These are phyloP conservation scores for Lithosia quadra DNA, from an alignment of 2,888 invertebrate species.

Conservation along the genomic window DNA sequence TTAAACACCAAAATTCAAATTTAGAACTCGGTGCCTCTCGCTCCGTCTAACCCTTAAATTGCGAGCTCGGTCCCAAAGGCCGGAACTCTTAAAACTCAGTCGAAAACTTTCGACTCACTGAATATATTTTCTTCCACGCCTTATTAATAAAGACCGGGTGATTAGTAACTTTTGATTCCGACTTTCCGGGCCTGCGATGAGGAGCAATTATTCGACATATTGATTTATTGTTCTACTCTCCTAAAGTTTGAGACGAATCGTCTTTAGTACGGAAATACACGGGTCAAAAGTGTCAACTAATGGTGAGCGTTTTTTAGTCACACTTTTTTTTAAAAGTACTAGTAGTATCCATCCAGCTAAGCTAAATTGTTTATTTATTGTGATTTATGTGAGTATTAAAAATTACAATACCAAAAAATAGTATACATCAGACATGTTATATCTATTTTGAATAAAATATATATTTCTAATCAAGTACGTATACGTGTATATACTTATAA, in stretches of 20 bases:
- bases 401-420: too few species aligned
- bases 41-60: slow-evolving; percentile 50
- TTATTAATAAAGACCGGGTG: slow-evolving; percentile 80
- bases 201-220: slow-evolving; percentile 85
- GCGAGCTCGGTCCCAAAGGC: slow-evolving; percentile 42
- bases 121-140: slow-evolving; percentile 63
- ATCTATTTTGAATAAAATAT: too few species aligned
- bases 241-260: slow-evolving; percentile 68
- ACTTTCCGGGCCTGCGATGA: slow-evolving; percentile 73
- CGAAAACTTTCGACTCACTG: slow-evolving; percentile 55
- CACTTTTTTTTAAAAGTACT: too few species aligned
- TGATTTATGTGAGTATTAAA: too few species aligned
- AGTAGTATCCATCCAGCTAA: too few species aligned
- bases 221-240: slow-evolving; percentile 81
- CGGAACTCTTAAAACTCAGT: slow-evolving; percentile 57
- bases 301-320: neutral
- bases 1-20: slow-evolving; percentile 43
- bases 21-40: slow-evolving; percentile 39
- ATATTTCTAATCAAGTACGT: neutral
- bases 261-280: slow-evolving; percentile 44
- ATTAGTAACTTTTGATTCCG: slow-evolving; percentile 83
- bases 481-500: neutral
- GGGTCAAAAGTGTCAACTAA: slow-evolving; percentile 23
- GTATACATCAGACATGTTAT: too few species aligned
- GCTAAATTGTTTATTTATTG: too few species aligned